phyloP scores from a whole-genome alignment of 2,888 invertebrate genomes.

The Drosophila dives region DNA sequence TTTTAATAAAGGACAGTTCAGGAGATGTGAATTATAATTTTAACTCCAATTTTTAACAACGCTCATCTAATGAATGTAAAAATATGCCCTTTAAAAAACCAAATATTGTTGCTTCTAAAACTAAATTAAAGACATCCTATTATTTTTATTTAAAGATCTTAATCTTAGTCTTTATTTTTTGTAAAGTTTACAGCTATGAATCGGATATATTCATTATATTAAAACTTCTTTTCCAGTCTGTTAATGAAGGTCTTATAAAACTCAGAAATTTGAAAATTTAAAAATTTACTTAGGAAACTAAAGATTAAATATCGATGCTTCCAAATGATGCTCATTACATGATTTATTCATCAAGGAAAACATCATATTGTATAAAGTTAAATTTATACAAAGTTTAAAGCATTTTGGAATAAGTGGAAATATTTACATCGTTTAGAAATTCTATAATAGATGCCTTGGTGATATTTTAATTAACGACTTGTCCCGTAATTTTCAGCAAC shows the following conservation, averaged over 20 bases:
- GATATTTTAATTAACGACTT: constrained; percentile 71
- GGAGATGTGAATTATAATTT: neutral
- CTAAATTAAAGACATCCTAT: rapidly evolving
- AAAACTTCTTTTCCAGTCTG: neutral
- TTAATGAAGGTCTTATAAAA: neutral
- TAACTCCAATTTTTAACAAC: neutral
- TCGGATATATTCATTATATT: neutral
- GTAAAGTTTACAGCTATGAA: neutral
- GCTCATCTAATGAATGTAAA: neutral
- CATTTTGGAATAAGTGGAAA: neutral
- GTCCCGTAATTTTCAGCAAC: constrained; percentile 19
- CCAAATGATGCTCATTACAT: neutral
- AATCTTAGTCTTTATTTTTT: too few species aligned
- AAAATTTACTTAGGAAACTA: neutral
- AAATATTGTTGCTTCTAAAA: neutral
- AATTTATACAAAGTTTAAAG: neutral
- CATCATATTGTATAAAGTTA: neutral
- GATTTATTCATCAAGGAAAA: neutral
- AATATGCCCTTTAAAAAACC: neutral
- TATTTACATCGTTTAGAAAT: neutral
- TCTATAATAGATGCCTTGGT: constrained; percentile 4
- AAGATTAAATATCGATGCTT: rapidly evolving
- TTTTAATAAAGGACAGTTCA: neutral
- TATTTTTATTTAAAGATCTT: neutral
- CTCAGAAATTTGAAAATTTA: neutral